phyloP scores from a whole-genome alignment of 2,797 vertebrate species.

The Halcyon smyrnensis region DNA sequence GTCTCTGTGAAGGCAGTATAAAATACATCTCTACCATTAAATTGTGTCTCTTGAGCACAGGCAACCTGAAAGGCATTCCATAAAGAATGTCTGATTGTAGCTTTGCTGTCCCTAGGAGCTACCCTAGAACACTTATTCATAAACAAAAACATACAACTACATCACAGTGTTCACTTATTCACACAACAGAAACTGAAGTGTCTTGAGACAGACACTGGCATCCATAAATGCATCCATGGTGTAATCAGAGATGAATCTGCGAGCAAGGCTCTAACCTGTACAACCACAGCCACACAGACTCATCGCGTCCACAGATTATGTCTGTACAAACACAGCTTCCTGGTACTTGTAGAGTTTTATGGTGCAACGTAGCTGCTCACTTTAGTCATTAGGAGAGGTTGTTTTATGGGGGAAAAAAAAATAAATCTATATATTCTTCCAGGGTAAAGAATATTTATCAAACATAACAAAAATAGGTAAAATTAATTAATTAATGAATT shows the following conservation, averaged over 20 bases:
- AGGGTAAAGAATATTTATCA: neutral
- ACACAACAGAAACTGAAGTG: neutral
- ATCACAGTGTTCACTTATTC: neutral
- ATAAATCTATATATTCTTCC: neutral
- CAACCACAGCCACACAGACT: neutral
- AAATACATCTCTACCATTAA: neutral
- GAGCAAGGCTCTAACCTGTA: neutral
- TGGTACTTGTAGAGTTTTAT: neutral
- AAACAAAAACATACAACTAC: neutral
- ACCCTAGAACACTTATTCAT: neutral
- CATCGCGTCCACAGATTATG: neutral
- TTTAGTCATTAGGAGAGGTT: neutral
- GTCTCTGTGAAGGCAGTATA: neutral
- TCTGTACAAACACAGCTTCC: neutral
- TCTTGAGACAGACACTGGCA: neutral
- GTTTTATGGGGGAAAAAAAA: neutral
- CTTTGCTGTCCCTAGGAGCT: neutral
- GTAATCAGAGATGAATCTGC: neutral
- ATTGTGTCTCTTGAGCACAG: neutral
- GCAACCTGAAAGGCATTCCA: neutral
- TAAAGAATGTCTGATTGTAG: neutral
- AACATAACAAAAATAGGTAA: neutral
- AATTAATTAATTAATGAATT: too few relatives aligned
- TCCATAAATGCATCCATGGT: neutral
- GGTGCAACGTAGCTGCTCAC: neutral